Evolutionary conservation across 2,113 vertebrate genomes (phyloP).

Genomic region (Carettochelys insculpta): DNA sequence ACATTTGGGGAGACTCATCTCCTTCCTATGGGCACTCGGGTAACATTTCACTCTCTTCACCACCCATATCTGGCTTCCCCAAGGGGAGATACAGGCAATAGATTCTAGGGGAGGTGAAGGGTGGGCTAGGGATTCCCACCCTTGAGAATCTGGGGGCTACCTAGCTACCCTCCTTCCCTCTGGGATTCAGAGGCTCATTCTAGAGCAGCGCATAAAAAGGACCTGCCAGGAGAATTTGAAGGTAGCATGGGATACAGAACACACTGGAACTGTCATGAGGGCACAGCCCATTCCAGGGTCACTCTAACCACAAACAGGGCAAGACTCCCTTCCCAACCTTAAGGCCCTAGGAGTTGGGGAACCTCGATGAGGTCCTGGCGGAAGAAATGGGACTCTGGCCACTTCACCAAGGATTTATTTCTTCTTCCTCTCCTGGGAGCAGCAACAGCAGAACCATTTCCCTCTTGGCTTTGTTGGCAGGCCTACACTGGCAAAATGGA

Average conservation of each 20-base stretch:
- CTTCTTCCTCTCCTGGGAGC: constrained; percentile 87
- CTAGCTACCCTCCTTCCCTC: constrained; percentile 65
- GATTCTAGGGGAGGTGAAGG: constrained; percentile 64
- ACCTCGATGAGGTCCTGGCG: constrained; percentile 57
- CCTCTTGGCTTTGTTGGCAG: constrained; percentile 97
- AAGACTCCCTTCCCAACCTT: constrained; percentile 48
- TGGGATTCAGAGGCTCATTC: constrained; percentile 68
- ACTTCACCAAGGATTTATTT: constrained; percentile 72
- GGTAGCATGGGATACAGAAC: constrained; percentile 59
- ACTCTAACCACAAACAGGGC: constrained; percentile 64
- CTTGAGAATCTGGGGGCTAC: constrained; percentile 67
- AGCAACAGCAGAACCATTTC: constrained; percentile 91
- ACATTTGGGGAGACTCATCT: constrained; percentile 53
- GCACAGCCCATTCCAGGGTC: constrained; percentile 70
- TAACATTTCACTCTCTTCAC: constrained; percentile 29
- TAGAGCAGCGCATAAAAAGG: constrained; percentile 60
- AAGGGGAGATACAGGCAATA: constrained; percentile 55
- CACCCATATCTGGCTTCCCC: constrained; percentile 55
- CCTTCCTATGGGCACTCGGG: constrained; percentile 38
- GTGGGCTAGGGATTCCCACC: constrained; percentile 67
- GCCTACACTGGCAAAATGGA: constrained; percentile 98
- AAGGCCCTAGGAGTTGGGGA: constrained; percentile 59
- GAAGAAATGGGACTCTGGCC: constrained; percentile 60
- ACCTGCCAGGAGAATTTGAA: constrained; percentile 52
- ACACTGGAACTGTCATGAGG: constrained; percentile 50